Evolutionary conservation across 2,113 vertebrate species (phyloP).

Genomic region (Eulemur rufifrons): DNA sequence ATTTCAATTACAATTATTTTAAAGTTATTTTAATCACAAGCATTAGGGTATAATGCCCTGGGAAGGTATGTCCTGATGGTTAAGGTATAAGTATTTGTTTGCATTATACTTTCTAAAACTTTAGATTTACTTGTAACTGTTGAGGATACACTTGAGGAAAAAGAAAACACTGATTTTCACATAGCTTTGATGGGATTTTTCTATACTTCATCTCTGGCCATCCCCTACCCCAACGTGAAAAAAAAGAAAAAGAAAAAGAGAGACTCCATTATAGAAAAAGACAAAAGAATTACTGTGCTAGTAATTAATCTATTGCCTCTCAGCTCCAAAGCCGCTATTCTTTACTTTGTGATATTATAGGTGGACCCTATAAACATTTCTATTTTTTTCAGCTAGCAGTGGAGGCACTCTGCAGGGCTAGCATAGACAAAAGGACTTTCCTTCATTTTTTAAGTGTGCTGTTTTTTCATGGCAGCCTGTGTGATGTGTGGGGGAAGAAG

Average conservation of each 20-base stretch:
- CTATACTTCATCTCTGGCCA: background rate
- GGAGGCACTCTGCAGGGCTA: background rate
- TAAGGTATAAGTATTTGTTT: background rate
- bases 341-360: background rate
- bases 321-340: background rate
- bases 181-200: background rate
- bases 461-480: background rate
- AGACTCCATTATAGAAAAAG: background rate
- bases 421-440: no score
- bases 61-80: background rate
- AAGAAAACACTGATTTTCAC: background rate
- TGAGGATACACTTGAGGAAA: background rate
- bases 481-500: background rate
- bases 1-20: background rate
- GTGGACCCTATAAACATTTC: background rate
- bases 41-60: background rate
- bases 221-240: background rate
- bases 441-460: background rate
- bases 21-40: background rate
- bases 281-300: background rate
- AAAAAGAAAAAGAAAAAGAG: background rate
- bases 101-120: background rate
- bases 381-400: background rate
- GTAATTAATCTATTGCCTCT: background rate
- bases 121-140: background rate